Evolutionary conservation across 2,113 vertebrate genomes (phyloP).

Genomic region (Marmota monax): DNA sequence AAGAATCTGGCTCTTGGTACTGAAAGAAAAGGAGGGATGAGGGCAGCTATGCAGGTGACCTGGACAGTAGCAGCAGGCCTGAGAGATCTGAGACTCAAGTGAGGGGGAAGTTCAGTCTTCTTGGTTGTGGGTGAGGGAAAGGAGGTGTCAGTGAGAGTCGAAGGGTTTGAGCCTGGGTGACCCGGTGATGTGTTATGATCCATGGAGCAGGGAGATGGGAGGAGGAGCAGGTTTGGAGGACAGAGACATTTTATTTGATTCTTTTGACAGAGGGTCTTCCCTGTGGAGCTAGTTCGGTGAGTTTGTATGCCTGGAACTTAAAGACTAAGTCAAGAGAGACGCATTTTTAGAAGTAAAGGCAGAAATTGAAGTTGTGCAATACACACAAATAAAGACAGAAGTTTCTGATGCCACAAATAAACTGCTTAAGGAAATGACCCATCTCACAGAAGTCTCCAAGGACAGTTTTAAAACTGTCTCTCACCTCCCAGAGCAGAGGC

Average conservation of each 20-base stretch:
- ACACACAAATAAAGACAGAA: not conserved
- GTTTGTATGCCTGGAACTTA: not conserved
- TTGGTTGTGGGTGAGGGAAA: not conserved
- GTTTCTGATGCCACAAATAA: not conserved
- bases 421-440: not conserved
- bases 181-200: not conserved
- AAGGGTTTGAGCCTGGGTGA: not conserved
- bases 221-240: not conserved
- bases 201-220: too few relatives aligned
- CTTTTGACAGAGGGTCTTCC: too few relatives aligned
- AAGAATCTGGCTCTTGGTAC: not conserved
- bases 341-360: not conserved
- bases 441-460: not conserved
- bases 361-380: not conserved
- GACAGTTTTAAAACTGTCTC: too few relatives aligned
- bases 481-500: too few relatives aligned
- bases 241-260: not conserved
- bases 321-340: not conserved
- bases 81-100: rapidly evolving
- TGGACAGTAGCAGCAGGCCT: not conserved
- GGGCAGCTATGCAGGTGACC: not conserved
- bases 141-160: too few relatives aligned
- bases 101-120: not conserved
- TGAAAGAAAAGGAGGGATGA: not conserved
- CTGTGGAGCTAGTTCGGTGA: not conserved